Evolutionary conservation across 2,113 vertebrate genomes (phyloP), one percentile per base, ranked within the genome.

Genomic region (Recurvirostra avosetta): DNA sequence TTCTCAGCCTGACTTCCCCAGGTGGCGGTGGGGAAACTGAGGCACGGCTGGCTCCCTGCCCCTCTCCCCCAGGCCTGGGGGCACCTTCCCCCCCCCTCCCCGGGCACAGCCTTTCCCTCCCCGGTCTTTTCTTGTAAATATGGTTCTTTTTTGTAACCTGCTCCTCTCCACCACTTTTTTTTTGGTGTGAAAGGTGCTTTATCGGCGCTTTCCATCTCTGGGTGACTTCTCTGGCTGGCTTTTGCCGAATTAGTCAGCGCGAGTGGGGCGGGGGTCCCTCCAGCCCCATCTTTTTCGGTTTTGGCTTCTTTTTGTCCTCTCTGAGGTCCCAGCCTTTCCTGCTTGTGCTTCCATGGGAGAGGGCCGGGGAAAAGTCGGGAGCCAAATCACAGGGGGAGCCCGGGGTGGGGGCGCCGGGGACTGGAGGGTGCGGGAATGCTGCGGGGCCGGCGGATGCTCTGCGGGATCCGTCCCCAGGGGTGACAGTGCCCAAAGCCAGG

Each of bases 281-380:
- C 1, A 0, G 4, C 27, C 19, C 49, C 50, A 12, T 0, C 15
- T 15, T 16, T 47, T 30, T n/a, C 38, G 16, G 43, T 43, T 43
- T 63, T 23, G 9, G 32, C 30, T 7, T 32, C 30, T 56, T 32
- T 56, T 56, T 56, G 13, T 11, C 13, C 3, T 82, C 77, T 55
- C 27, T 11, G 19, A 86, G 27, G 12, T 72, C 15, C 0, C 2
- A 2, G n/a, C 67, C 5, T 1, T 21, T 71, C 43, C 50, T 6
- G 0, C 23, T 30, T 17, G 27, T 0, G 0, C 15, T 50, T 66
- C 25, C 29, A 34, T 3, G 4, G n/a, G 18, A 15, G 4, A 34
- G 27, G 34, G 26, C 40, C 3, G 2, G 3, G 2, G 4, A 50
- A 50, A 50, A 63, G 1, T 1, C 20, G 2, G 61, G 40, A 36